Evolutionary conservation across 2,113 vertebrate species (phyloP), one percentile per base, ranked within the genome.

Genomic region (Megaceryle maxima): DNA sequence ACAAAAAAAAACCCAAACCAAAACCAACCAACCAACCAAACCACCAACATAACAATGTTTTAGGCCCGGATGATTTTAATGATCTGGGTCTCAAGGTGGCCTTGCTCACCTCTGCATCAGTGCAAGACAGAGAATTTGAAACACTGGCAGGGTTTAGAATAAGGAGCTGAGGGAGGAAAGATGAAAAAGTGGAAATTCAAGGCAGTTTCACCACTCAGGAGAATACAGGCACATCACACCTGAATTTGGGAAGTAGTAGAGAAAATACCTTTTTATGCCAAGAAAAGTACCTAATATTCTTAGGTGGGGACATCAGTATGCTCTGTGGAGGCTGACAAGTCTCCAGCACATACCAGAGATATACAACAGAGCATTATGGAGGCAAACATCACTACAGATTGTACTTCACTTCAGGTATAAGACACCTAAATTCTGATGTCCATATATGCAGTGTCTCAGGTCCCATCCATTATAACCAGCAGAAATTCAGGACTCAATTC

Each of bases 301-400:
- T 48, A 41, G 1, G 1, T 41, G 18, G 19, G 37, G 26, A 33
- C 46, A 88, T 24, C 0, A 1, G 24, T 5, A 29, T 2, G 14
- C 7, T 72, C 28, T n/a, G 24, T 15, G 20, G 51, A 89, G 22
- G 56, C 16, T 82, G 84, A 35, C 13, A 55, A 55, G 29, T 8
- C 41, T 43, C 51, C n/a, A 63, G n/a, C 44, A 81, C 28, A 3
- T 2, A 9, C 18, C 44, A 74, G 28, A 46, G 20, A 69, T 3
- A 35, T 3, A 46, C 82, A 80, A 1, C 10, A 44, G 20, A 88
- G 68, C 29, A 70, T 25, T 44, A 41, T 4, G 7, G 35, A 92
- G 51, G 41, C 10, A 79, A 90, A 62, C 12, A 33, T 29, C 62
- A 18, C 31, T 43, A 37, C 7, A 19, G 29, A 48, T 1, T 22